Conservation (phyloP, 30 jellyfish, hydroid and myxozoan genomes). For the Pseudorhiza aurosa region DNA sequence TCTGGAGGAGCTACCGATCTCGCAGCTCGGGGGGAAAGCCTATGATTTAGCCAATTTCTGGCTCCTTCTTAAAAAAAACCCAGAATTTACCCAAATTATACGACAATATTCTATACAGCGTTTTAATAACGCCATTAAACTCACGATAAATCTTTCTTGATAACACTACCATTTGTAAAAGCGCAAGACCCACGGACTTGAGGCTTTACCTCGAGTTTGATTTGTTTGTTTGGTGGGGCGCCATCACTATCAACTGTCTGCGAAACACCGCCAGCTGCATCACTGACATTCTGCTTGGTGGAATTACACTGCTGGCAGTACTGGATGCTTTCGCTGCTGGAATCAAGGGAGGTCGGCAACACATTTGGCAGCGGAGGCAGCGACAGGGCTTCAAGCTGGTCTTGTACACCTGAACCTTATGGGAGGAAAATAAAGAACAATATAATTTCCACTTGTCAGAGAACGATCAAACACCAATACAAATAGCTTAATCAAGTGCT, state of each 20-base stretch:
- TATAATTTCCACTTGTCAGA: neutral
- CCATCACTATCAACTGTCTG: conserved; percentile 11
- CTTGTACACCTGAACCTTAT: conserved; percentile 99
- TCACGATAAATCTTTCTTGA: conserved; percentile 26
- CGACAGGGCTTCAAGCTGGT: conserved; percentile 88
- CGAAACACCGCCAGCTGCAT: neutral
- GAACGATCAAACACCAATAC: neutral
- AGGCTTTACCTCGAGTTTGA: conserved; percentile 32
- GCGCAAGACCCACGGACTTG: conserved; percentile 30
- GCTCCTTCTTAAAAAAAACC: neutral
- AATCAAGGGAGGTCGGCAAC: conserved; percentile 22
- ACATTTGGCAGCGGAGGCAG: conserved; percentile 59
- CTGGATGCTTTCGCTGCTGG: conserved; percentile 20
- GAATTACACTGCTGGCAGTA: conserved; percentile 49
- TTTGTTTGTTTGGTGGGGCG: conserved; percentile 48
- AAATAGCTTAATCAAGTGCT: no score
- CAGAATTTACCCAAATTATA: neutral
- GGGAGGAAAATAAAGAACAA: no score
- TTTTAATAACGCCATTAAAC: neutral
- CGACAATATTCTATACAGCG: neutral
- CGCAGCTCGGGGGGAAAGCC: no score
- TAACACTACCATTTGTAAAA: conserved; percentile 24
- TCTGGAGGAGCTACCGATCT: no score
- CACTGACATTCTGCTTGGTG: neutral
- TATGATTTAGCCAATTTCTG: no score